phyloP scores from a whole-genome alignment of 2,888 invertebrate genomes.

The Leptinotarsa haldemani region DNA sequence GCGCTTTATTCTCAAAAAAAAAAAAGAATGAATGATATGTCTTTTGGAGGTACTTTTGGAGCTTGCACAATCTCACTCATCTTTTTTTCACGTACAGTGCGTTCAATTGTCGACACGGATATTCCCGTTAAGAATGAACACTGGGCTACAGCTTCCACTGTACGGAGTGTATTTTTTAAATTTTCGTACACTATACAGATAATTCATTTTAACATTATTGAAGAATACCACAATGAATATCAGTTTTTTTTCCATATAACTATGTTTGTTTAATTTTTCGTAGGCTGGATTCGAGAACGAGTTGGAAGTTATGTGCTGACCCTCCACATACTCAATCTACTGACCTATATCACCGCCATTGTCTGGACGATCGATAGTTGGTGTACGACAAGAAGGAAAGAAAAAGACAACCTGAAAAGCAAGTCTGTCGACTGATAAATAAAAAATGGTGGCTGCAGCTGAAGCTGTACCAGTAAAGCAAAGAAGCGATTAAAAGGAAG shows the following conservation, averaged over 20 bases:
- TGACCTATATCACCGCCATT: constrained; percentile 73
- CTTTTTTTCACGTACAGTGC: too few species aligned
- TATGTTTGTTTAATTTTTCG: constrained; percentile 17
- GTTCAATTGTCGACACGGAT: too few species aligned
- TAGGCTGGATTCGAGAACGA: constrained; percentile 75
- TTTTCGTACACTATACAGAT: too few species aligned
- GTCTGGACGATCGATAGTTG: constrained; percentile 72
- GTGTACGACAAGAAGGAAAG: not conserved
- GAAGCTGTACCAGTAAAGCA: not conserved
- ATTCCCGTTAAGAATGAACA: too few species aligned
- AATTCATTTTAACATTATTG: too few species aligned
- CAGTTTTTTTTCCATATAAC: not conserved
- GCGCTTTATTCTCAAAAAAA: too few species aligned
- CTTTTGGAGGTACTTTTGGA: too few species aligned
- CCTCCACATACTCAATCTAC: constrained; percentile 74
- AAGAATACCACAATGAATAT: not conserved
- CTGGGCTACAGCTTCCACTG: too few species aligned
- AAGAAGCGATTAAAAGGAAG: not conserved
- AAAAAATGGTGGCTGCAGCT: too few species aligned
- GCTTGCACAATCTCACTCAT: too few species aligned
- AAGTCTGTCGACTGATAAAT: constrained; percentile 1
- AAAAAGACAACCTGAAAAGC: not conserved
- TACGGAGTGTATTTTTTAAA: too few species aligned
- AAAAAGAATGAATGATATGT: too few species aligned
- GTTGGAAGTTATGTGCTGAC: constrained; percentile 71